A percentile compares a stretch with the other conserved stretches of the same genome.
phyloP scores from a whole-genome alignment of 2,888 invertebrate species.

The Habroteleia sp. region DNA sequence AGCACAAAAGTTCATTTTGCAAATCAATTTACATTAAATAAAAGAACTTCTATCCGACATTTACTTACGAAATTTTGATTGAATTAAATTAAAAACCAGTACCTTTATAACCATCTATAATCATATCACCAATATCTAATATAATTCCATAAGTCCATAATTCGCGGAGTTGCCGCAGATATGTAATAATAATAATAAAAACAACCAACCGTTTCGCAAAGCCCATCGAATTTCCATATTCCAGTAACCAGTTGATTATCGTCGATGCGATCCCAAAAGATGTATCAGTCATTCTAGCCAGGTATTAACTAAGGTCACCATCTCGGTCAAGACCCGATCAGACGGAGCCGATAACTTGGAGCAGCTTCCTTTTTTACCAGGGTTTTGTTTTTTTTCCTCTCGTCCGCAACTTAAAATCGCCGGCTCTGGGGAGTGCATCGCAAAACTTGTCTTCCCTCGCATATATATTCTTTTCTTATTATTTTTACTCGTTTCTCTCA shows the following conservation, averaged over 20 bases:
- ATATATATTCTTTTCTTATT: conserved; percentile 44
- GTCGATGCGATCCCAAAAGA: conserved; percentile 47
- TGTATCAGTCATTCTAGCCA: conserved; percentile 54
- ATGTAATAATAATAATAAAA: too few species aligned
- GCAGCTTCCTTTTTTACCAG: conserved; percentile 36
- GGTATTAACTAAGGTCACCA: conserved; percentile 61
- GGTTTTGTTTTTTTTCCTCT: conserved; percentile 17
- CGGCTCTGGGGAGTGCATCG: conserved; percentile 39
- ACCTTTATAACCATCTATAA: too few species aligned
- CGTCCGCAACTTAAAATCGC: conserved; percentile 52
- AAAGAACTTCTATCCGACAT: too few species aligned
- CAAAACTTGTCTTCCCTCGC: conserved; percentile 62
- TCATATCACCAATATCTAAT: too few species aligned
- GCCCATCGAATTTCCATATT: conserved; percentile 48
- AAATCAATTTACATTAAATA: too few species aligned
- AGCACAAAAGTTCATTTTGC: too few species aligned
- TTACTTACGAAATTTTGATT: too few species aligned
- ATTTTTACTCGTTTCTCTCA: conserved; percentile 55
- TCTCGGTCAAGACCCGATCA: conserved; percentile 58
- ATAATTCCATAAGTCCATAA: too few species aligned
- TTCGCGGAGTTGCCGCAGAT: too few species aligned
- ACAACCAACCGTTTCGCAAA: conserved; percentile 15
- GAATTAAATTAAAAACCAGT: too few species aligned
- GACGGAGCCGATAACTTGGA: conserved; percentile 50
- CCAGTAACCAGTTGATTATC: conserved; percentile 48